Evolutionary conservation across 2,113 vertebrate species (phyloP), one percentile per base, ranked within the genome.

Genomic region (Thinocorus orbignyianus): DNA sequence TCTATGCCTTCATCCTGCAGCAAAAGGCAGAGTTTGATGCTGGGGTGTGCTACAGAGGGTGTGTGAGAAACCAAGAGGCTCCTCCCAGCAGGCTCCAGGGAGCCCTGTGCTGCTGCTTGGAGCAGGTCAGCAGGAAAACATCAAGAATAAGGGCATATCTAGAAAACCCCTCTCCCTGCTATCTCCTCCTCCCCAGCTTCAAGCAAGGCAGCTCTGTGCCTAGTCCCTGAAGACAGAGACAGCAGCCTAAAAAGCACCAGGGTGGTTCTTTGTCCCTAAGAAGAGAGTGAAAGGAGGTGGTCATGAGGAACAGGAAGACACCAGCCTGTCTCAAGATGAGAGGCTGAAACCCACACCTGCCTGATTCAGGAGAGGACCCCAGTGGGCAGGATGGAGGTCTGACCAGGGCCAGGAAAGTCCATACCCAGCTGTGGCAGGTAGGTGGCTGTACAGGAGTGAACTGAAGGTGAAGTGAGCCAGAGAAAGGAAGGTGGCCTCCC

Each of bases 381-480:
- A 52, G 1, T 10, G 41, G 25, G 42, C 13, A 37, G n/a, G 26
- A 18, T 11, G 22, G 19, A 83, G 11, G 2, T 30, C 15, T 62
- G 69, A 37, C 3, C 64, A 46, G 65, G 41, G 33, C 18, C 15
- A 4, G 26, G 54, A 58, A 60, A 74, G 25, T 39, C 55, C 2
- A 0, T 42, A 52, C 7, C n/a, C 17, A 52, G n/a, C 12, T 0
- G 0, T 3, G 17, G 48, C n/a, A 72, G 2, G 0, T 7, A 60
- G 49, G 13, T 46, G 2, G 3, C 55, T 57, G 17, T 19, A 23
- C 65, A 44, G 46, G n/a, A 49, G 30, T 19, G 13, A 60, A 24
- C 7, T n/a, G 48, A 42, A 78, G 48, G 22, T 28, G 30, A 49
- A 55, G 7, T 3, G 39, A 76, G 30, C 6, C 68, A 77, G 23